Conservation (phyloP, 2,797 vertebrate genomes). For the Chromis chromis region DNA sequence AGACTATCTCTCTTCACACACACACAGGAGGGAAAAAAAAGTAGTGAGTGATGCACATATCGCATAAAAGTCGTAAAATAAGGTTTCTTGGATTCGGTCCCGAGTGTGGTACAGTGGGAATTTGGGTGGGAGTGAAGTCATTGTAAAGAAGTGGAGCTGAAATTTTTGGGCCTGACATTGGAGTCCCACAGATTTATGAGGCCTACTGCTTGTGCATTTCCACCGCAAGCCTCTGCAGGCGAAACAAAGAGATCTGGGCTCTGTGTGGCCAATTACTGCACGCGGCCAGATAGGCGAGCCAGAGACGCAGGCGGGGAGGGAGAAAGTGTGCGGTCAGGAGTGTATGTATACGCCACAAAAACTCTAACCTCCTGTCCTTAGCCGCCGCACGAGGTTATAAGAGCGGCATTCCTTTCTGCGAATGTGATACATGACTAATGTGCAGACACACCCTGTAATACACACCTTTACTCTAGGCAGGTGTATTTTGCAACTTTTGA, state of each 20-base stretch:
- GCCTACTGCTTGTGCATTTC: conserved; percentile 76
- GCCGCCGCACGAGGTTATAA: conserved; percentile 30
- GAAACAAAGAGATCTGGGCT: conserved; percentile 79
- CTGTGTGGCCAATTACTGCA: conserved; percentile 82
- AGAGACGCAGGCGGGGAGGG: conserved; percentile 45
- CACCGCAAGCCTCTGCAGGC: conserved; percentile 81
- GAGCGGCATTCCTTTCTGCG: conserved; percentile 51
- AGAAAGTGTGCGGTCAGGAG: conserved; percentile 68
- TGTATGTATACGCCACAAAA: conserved; percentile 50
- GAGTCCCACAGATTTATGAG: conserved; percentile 83
- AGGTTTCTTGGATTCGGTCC: conserved; percentile 41
- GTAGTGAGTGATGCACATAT: conserved; percentile 46
- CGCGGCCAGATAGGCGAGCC: conserved; percentile 60
- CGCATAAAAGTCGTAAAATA: conserved; percentile 48
- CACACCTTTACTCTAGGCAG: conserved; percentile 26
- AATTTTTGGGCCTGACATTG: conserved; percentile 72
- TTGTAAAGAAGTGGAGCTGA: conserved; percentile 72
- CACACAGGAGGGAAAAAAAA: conserved; percentile 28
- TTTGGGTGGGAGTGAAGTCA: conserved; percentile 75
- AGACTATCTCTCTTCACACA: conserved; percentile 16
- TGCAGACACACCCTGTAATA: conserved; percentile 1
- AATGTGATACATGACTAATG: conserved; percentile 44
- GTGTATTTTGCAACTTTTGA: conserved; percentile 32
- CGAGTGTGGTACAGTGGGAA: conserved; percentile 59
- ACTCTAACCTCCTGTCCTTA: conserved; percentile 56